These are phyloP conservation scores for Ladona fulva DNA, from an alignment of 1,140 invertebrate genomes.

Conservation along the genomic window DNA sequence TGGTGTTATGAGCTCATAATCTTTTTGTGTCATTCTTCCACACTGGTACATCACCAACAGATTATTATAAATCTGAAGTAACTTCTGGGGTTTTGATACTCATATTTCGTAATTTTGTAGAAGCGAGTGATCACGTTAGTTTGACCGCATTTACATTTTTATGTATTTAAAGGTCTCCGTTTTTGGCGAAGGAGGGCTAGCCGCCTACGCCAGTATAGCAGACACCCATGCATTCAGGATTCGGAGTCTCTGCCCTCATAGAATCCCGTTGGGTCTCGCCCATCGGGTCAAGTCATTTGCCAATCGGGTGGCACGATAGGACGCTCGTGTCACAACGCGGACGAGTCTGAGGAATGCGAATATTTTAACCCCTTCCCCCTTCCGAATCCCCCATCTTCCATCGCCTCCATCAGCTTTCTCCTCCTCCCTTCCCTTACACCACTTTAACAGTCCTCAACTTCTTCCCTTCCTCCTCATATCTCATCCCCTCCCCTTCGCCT, in stretches of 20 bases:
- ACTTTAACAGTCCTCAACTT: not conserved
- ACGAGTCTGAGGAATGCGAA: not conserved
- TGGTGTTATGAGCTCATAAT: too few species aligned
- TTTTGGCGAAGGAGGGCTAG: too few species aligned
- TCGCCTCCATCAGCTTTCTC: not conserved
- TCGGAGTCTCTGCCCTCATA: not conserved
- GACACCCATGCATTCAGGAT: too few species aligned
- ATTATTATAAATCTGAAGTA: too few species aligned
- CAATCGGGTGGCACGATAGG: not conserved
- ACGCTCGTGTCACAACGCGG: not conserved
- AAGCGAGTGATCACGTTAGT: too few species aligned
- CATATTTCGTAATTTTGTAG: too few species aligned
- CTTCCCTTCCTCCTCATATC: not conserved
- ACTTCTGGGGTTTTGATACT: too few species aligned
- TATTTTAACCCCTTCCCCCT: not conserved
- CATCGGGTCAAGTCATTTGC: constrained; percentile 7
- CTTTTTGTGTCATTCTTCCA: too few species aligned
- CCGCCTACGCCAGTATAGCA: too few species aligned
- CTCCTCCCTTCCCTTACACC: not conserved
- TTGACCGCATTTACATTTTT: too few species aligned
- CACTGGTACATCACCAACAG: too few species aligned
- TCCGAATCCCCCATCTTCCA: not conserved
- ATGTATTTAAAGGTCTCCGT: too few species aligned
- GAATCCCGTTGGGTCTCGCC: not conserved
- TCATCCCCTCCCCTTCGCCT: not conserved